Evolutionary conservation across 1,140 invertebrate species (phyloP), one percentile per base, ranked within the genome.

Genomic region (Venustaconcha ellipsiformis): DNA sequence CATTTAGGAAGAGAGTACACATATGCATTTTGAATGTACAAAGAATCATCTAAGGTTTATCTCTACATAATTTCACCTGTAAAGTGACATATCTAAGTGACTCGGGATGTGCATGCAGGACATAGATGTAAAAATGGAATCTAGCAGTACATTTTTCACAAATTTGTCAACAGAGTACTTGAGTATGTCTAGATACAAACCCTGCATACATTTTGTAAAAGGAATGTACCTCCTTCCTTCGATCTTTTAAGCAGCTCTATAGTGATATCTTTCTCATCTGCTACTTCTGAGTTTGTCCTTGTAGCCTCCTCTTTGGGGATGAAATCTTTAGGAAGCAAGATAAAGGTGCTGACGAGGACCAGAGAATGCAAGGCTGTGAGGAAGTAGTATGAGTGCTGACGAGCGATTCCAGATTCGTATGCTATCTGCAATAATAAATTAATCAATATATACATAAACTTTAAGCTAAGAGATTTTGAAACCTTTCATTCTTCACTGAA

Each of bases 301-400:
- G 62, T 11, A 14, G 57, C 57, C 62, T 78, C 58, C 0, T 58
- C 66, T 58, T 78, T 82, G 18, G 66, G 20, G 57, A 85, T 82
- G 62, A 83, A 85, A 48, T 71, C 78, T 71, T 77, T 79, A 3
- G 83, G 83, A 65, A 85, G 67, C 76, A 85, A 82, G 66, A 82
- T 70, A 67, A 85, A 83, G 18, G 83, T 83, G 67, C 78, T 85
- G 37, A 85, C 72, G n/a, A 85, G 57, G 0, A 81, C 77, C 65
- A 85, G 26, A 17, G 77, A 55, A 65, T 85, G 80, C 12, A 76
- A 30, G 30, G 69, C 63, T 15, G 74, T 56, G 2, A 85, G 62
- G 23, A 83, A 62, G 26, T 83, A 71, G 74, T 80, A 83, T 57
- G 80, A 83, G 37, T 78, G 70, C 30, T 71, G 74, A 64, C 79